Percentiles rank a stretch among this genome's conserved stretches.
phyloP scores from a whole-genome alignment of 2,888 invertebrate species.

The Hydrotaea cyrtoneurina region DNA sequence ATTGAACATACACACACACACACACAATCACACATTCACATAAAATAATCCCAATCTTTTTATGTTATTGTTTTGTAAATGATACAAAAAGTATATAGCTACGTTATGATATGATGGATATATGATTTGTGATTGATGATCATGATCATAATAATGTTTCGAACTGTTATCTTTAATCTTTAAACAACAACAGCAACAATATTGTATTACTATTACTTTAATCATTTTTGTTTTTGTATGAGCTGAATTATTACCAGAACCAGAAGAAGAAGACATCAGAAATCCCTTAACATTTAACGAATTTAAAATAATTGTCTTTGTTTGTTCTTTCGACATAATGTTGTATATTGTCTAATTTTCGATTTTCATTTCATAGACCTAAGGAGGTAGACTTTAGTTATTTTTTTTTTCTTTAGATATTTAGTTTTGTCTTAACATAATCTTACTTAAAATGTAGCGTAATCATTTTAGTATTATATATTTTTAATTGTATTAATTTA shows the following conservation, averaged over 20 bases:
- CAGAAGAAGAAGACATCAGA: background rate
- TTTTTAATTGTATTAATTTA: slow-evolving; percentile 12
- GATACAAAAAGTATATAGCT: background rate
- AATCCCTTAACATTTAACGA: slow-evolving; percentile 31
- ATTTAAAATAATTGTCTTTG: slow-evolving; percentile 11
- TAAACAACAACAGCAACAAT: background rate
- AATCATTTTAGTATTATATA: slow-evolving; percentile 19
- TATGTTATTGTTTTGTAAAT: background rate
- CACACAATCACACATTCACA: too few species aligned
- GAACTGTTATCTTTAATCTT: background rate
- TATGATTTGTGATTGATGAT: background rate
- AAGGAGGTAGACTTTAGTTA: background rate
- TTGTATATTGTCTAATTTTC: background rate
- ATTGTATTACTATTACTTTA: background rate
- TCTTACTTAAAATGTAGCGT: background rate
- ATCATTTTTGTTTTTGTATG: background rate
- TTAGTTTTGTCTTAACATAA: slow-evolving; percentile 14
- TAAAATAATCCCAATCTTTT: background rate
- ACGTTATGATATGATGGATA: background rate
- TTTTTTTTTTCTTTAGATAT: slow-evolving; percentile 7
- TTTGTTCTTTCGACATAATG: background rate
- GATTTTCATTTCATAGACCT: background rate
- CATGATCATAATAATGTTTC: background rate
- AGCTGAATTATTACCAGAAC: too few species aligned
- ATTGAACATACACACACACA: background rate